These are phyloP conservation scores for Erinaceus europaeus DNA, from an alignment of 2,113 vertebrate species.

Conservation along the genomic window DNA sequence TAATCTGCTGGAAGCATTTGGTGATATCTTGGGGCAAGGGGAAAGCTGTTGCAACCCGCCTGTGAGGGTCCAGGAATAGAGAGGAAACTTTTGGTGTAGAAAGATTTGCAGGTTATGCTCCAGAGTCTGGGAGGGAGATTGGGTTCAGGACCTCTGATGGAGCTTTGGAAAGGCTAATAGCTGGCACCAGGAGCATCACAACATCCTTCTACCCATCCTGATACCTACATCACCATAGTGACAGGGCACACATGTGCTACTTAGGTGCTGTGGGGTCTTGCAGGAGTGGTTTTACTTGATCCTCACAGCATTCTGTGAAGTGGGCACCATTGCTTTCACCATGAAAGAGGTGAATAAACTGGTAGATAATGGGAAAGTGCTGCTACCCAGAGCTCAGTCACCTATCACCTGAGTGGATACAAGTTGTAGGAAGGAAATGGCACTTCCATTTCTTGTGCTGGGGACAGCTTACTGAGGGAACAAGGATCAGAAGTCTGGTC, in stretches of 20 bases:
- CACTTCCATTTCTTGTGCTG: not conserved
- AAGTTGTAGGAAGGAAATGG: not conserved
- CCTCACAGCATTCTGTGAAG: not conserved
- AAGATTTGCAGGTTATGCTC: conserved; percentile 24
- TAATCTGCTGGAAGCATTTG: conserved; percentile 79
- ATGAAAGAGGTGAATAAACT: not conserved
- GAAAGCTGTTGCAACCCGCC: conserved; percentile 72
- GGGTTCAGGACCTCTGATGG: not conserved
- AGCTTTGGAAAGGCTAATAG: conserved; percentile 28
- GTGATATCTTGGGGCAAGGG: conserved; percentile 66
- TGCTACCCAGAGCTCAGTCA: not conserved
- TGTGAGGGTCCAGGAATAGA: not conserved
- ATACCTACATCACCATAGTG: conserved; percentile 8
- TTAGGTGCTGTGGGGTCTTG: not conserved
- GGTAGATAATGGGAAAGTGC: not conserved
- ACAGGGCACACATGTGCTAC: not conserved
- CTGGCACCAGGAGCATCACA: not conserved
- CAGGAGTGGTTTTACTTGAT: not conserved
- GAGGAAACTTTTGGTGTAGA: conserved; percentile 3
- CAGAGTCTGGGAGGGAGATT: conserved; percentile 14
- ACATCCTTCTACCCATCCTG: not conserved
- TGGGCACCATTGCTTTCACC: not conserved
- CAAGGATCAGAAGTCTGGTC: not conserved
- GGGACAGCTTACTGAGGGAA: not conserved
- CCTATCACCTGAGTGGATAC: not conserved